A percentile compares a stretch with the other conserved stretches of the same genome.
phyloP scores from a whole-genome alignment of 2,113 vertebrate genomes.

The Willisornis vidua region DNA sequence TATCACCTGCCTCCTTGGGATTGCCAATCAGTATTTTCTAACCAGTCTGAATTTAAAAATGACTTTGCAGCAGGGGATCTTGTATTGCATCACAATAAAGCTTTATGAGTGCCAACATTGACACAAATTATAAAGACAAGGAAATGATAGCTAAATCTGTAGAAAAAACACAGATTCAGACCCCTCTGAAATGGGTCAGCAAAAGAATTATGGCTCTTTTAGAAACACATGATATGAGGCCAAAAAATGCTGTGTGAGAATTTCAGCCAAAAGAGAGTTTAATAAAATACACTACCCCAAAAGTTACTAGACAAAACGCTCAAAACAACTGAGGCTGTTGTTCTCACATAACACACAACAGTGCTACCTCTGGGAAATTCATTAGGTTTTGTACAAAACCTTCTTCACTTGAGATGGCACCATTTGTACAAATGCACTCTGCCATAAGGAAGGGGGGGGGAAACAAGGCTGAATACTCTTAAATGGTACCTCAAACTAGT shows the following conservation, averaged over 20 bases:
- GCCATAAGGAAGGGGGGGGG: neutral
- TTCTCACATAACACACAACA: neutral
- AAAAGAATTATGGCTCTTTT: neutral
- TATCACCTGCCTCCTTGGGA: neutral
- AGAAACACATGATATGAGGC: rapidly evolving
- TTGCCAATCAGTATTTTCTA: neutral
- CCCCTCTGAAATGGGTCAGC: neutral
- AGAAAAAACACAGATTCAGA: neutral
- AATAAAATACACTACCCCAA: neutral
- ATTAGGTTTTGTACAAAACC: neutral
- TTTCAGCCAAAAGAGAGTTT: neutral
- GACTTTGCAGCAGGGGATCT: neutral
- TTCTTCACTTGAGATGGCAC: neutral
- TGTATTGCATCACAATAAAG: neutral
- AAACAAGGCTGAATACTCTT: neutral
- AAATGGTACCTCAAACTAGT: neutral
- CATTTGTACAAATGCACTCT: neutral
- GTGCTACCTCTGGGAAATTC: neutral
- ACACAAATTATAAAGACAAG: neutral
- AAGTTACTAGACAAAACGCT: neutral
- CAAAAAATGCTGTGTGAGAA: neutral
- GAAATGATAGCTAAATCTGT: neutral
- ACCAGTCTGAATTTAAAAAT: neutral
- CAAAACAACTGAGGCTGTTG: neutral
- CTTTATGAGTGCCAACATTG: neutral